Conservation (phyloP, 2,888 invertebrate genomes). For the Erpobdella octoculata region DNA sequence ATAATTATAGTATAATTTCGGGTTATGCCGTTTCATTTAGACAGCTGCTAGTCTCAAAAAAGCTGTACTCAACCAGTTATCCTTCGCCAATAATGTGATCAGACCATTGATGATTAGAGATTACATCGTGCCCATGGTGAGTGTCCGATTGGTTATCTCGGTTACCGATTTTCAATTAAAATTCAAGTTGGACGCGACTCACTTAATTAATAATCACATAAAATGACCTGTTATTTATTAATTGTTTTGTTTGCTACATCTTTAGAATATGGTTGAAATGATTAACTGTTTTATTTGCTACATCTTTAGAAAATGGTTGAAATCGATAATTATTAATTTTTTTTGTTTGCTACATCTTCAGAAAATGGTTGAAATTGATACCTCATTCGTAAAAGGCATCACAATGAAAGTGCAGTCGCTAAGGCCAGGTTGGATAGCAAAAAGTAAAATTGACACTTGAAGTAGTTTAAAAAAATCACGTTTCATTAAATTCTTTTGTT, state of each 20-base stretch:
- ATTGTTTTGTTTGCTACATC: background rate
- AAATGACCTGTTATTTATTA: background rate
- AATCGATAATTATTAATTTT: no score
- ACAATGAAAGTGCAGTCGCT: background rate
- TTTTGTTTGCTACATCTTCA: background rate
- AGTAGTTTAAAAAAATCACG: no score
- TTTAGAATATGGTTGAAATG: no score
- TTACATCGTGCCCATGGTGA: conserved; percentile 28
- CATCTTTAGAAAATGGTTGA: no score
- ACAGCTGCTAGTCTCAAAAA: background rate
- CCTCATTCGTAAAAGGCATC: background rate
- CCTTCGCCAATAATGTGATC: conserved; percentile 26
- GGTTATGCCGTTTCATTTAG: conserved; percentile 4
- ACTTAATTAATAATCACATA: background rate
- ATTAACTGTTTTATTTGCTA: background rate
- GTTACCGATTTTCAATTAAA: no score
- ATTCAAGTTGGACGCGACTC: no score
- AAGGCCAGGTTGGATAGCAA: conserved; percentile 13
- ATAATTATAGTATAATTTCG: no score
- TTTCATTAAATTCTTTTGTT: background rate
- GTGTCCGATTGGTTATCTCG: background rate
- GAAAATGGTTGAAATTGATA: conserved; percentile 18
- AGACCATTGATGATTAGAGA: conserved; percentile 11
- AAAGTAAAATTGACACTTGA: no score
- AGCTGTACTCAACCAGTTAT: conserved; percentile 8